phyloP scores from a whole-genome alignment of 1,140 invertebrate species.

The Tetranychus cinnabarinus region DNA sequence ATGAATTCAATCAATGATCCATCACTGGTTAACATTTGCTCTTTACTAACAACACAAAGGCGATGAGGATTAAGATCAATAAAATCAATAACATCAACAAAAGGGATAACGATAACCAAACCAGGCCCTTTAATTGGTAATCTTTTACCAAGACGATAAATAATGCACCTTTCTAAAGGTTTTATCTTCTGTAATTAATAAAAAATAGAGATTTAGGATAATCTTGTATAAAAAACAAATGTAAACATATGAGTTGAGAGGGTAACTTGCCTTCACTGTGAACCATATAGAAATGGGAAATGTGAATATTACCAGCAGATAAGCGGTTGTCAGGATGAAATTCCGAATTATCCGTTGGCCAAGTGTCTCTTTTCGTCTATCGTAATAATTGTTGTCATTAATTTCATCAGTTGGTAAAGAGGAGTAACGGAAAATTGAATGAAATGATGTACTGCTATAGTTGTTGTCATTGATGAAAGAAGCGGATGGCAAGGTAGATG shows the following conservation, averaged over 20 bases:
- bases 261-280: not conserved
- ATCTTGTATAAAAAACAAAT: not conserved
- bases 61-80: slow-evolving; percentile 3
- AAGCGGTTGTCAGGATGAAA: not conserved
- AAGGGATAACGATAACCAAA: slow-evolving; percentile 1
- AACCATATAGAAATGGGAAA: not conserved
- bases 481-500: too few species aligned
- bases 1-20: slow-evolving; percentile 5
- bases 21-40: slow-evolving; percentile 3
- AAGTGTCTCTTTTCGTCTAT: not conserved
- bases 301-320: not conserved
- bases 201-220: not conserved
- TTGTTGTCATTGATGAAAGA: too few species aligned
- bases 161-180: slow-evolving; percentile 7
- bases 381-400: not conserved
- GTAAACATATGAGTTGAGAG: not conserved
- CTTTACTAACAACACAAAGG: slow-evolving; percentile 1
- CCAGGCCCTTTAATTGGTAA: slow-evolving; percentile 4
- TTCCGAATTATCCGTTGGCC: not conserved
- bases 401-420: not conserved
- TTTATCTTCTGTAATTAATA: not conserved
- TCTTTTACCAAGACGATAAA: slow-evolving; percentile 6
- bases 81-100: slow-evolving; percentile 4
- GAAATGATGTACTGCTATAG: not conserved
- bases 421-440: not conserved